phyloP scores from a whole-genome alignment of 2,797 vertebrate genomes.

The Telmatherina bonti region DNA sequence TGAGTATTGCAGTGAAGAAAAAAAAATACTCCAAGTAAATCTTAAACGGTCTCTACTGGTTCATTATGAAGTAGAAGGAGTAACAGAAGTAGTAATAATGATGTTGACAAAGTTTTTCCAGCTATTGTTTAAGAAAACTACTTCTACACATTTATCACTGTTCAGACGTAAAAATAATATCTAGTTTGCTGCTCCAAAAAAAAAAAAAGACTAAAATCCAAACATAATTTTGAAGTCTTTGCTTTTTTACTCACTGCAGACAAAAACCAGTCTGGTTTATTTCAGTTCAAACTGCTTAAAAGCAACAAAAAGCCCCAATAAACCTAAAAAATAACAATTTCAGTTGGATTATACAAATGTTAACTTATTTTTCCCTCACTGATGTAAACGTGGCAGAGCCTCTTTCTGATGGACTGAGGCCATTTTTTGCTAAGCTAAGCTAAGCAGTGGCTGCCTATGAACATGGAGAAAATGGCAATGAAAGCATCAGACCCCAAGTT shows the following conservation, averaged over 20 bases:
- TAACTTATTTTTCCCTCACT: neutral
- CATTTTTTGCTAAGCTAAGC: slow-evolving; percentile 1
- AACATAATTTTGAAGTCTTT: no score
- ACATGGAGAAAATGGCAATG: neutral
- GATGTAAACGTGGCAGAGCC: neutral
- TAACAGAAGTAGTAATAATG: neutral
- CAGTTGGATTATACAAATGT: neutral
- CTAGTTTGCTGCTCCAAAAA: no score
- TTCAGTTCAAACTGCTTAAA: no score
- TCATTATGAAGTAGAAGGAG: neutral
- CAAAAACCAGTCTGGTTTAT: no score
- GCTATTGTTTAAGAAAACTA: no score
- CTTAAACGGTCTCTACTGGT: neutral
- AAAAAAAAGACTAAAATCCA: no score
- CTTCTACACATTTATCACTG: no score
- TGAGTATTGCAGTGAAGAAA: neutral
- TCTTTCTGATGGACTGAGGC: neutral
- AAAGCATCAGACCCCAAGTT: neutral
- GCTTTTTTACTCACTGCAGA: no score
- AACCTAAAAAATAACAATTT: neutral
- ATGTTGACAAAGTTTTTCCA: neutral
- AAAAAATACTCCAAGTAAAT: neutral
- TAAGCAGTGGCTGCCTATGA: neutral
- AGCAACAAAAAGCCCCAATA: no score
- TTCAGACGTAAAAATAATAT: no score